These are phyloP conservation scores for Drosophila hydei DNA, from an alignment of 1,140 invertebrate species.

Conservation along the genomic window DNA sequence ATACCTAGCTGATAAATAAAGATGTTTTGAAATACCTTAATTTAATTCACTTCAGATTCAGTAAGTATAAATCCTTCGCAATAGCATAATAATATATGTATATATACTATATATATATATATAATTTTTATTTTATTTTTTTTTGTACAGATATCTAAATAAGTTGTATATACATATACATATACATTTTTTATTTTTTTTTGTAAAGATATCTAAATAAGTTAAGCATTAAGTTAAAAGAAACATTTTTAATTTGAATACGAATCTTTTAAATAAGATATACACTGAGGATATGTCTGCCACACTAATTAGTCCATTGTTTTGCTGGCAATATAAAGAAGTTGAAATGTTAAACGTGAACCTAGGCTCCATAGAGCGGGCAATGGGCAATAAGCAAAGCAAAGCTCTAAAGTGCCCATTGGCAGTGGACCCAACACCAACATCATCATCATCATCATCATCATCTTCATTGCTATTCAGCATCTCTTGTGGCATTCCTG, in stretches of 20 bases:
- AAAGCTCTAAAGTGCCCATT: slow-evolving; percentile 17
- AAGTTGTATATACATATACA: too few relatives aligned
- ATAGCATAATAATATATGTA: too few relatives aligned
- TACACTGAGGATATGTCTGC: background rate
- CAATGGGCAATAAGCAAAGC: slow-evolving; percentile 14
- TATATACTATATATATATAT: too few relatives aligned
- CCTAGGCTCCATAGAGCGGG: slow-evolving; percentile 11
- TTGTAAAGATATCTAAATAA: too few relatives aligned
- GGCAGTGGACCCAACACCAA: slow-evolving; percentile 21
- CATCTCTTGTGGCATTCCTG: slow-evolving; percentile 62
- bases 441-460: slow-evolving; percentile 22
- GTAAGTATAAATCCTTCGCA: too few relatives aligned
- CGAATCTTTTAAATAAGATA: background rate
- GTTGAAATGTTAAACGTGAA: slow-evolving; percentile 3
- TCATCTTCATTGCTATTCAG: slow-evolving; percentile 45
- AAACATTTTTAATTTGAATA: background rate
- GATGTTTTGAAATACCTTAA: too few relatives aligned
- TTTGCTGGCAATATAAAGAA: background rate
- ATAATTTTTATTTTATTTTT: too few relatives aligned
- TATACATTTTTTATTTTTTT: too few relatives aligned
- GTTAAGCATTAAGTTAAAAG: too few relatives aligned
- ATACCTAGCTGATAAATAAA: too few relatives aligned
- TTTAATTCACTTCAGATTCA: too few relatives aligned
- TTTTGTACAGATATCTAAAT: too few relatives aligned
- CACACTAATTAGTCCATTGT: slow-evolving; percentile 25